Percentiles rank a stretch among this genome's conserved stretches.
phyloP scores from a whole-genome alignment of 2,113 vertebrate genomes.

The Seriola rivoliana region DNA sequence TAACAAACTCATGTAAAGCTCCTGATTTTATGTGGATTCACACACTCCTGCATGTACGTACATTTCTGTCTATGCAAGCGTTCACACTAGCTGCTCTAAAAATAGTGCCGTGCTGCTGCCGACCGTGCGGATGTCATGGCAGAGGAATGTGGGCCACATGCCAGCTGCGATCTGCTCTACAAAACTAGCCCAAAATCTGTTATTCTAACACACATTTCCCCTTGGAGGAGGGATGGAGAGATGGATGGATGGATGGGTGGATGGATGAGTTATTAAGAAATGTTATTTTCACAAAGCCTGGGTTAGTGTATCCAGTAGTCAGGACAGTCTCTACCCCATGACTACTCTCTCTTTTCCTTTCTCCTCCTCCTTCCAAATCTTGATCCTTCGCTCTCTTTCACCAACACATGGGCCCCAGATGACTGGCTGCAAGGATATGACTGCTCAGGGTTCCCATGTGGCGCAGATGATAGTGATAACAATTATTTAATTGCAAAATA shows the following conservation, averaged over 20 bases:
- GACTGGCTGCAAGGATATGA: constrained; percentile 35
- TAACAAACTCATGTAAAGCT: background rate
- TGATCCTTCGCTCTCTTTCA: constrained; percentile 10
- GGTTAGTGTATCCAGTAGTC: constrained; percentile 70
- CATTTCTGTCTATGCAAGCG: background rate
- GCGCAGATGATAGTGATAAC: constrained; percentile 43
- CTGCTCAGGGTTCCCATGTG: constrained; percentile 38
- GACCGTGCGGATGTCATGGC: constrained; percentile 78
- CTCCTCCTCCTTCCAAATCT: constrained; percentile 16
- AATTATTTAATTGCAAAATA: constrained; percentile 53
- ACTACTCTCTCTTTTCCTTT: constrained; percentile 6
- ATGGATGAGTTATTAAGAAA: constrained; percentile 43
- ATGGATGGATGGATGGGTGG: constrained; percentile 37
- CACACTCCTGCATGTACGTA: background rate
- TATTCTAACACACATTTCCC: constrained; percentile 76
- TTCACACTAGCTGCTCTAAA: constrained; percentile 67
- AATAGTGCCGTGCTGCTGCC: constrained; percentile 69
- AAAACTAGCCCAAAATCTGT: constrained; percentile 79
- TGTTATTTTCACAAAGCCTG: constrained; percentile 70
- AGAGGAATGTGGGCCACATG: constrained; percentile 79
- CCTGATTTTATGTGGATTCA: background rate
- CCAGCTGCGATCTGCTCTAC: constrained; percentile 79
- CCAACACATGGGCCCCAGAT: constrained; percentile 74
- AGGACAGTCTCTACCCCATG: constrained; percentile 5
- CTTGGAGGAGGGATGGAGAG: constrained; percentile 28